These are phyloP conservation scores for Dermatemys mawii DNA, from an alignment of 2,113 vertebrate species.

Conservation along the genomic window DNA sequence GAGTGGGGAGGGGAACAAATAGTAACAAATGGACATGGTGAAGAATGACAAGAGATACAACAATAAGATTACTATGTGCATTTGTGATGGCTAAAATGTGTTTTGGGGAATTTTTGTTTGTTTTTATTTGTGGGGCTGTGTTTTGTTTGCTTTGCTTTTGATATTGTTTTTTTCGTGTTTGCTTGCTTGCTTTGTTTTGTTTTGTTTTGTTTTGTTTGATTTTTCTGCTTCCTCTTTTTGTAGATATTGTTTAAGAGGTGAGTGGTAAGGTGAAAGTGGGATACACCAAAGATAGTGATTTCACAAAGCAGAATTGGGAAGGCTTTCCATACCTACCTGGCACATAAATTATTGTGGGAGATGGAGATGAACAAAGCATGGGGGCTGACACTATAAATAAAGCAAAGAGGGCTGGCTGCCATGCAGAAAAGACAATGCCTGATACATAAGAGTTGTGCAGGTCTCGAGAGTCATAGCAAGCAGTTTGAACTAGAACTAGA, in stretches of 20 bases:
- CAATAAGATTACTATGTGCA: rapidly evolving
- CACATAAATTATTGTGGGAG: background rate
- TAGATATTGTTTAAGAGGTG: rapidly evolving
- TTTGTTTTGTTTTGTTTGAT: background rate
- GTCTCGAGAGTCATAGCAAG: rapidly evolving
- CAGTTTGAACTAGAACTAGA: rapidly evolving
- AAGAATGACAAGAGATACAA: rapidly evolving
- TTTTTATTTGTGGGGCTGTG: too few species aligned
- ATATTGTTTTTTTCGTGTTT: background rate
- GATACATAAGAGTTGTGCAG: background rate
- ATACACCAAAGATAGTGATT: background rate
- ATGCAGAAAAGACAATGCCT: background rate
- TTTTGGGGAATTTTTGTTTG: background rate
- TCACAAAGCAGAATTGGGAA: background rate
- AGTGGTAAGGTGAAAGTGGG: background rate
- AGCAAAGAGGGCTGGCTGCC: background rate
- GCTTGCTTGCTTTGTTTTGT: background rate
- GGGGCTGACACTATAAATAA: background rate
- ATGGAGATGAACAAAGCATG: background rate
- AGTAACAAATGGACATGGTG: rapidly evolving
- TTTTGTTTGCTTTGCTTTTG: too few species aligned
- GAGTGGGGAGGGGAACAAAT: background rate
- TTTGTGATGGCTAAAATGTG: rapidly evolving
- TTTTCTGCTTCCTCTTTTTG: background rate
- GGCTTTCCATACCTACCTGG: background rate